A percentile compares a stretch with the other conserved stretches of the same genome.
phyloP scores from a whole-genome alignment of 2,113 vertebrate genomes.

The Mungos mungo region DNA sequence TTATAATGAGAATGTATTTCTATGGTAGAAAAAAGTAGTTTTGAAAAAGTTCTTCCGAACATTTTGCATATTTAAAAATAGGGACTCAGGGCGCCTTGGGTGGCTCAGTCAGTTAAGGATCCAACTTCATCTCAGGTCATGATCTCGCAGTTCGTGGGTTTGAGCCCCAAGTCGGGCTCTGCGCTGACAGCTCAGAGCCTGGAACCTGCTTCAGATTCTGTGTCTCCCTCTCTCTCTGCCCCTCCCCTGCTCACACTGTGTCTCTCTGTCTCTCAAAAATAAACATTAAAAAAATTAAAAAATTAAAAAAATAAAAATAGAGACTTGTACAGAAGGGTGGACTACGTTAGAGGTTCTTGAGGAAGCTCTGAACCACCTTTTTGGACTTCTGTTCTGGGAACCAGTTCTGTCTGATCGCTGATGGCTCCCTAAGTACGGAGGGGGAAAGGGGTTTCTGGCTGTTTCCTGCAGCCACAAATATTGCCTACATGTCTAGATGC shows the following conservation, averaged over 20 bases:
- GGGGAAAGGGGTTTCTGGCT: background rate
- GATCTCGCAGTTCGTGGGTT: too few species aligned
- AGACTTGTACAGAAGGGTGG: background rate
- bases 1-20: background rate
- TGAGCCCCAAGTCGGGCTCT: too few species aligned
- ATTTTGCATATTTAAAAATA: conserved; percentile 15
- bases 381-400: background rate
- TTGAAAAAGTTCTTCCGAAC: background rate
- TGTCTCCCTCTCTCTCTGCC: too few species aligned
- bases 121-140: too few species aligned
- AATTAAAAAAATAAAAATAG: background rate
- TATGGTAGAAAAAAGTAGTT: background rate
- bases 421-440: background rate
- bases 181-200: too few species aligned
- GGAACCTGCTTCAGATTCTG: too few species aligned
- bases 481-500: background rate
- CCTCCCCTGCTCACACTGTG: too few species aligned
- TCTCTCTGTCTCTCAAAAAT: too few species aligned
- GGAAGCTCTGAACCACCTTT: background rate
- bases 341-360: background rate
- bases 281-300: too few species aligned
- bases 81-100: background rate
- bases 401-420: background rate
- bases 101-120: too few species aligned
- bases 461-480: background rate